Percentiles rank a stretch among this genome's conserved stretches.
These are phyloP conservation scores for Hydrozoanthus gracilis DNA, from an alignment of 92 coral and sea anemone genomes.

Conservation along the genomic window DNA sequence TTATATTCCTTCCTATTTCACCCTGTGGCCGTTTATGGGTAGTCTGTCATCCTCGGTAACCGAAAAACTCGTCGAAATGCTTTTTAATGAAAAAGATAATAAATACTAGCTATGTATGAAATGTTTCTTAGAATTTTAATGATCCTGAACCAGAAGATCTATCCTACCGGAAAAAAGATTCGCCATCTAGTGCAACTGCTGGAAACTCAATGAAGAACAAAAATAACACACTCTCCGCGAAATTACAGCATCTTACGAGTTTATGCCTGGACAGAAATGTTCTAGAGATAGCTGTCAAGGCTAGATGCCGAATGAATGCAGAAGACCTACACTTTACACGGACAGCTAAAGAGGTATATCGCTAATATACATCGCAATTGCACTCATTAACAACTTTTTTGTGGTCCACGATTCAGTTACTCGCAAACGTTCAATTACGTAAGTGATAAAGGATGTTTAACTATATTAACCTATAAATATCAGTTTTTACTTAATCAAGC, in stretches of 20 bases:
- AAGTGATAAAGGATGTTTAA: too few relatives aligned
- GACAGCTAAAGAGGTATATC: background rate
- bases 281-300: conserved; percentile 2
- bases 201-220: background rate
- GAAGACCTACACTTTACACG: background rate
- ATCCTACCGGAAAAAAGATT: background rate
- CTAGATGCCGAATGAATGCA: background rate
- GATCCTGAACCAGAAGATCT: conserved; percentile 3
- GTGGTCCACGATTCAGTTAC: too few relatives aligned
- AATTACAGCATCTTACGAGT: background rate
- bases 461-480: too few relatives aligned
- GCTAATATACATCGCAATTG: too few relatives aligned
- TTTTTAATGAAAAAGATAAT: background rate
- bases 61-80: too few relatives aligned
- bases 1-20: too few relatives aligned
- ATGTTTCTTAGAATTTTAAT: background rate
- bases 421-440: too few relatives aligned
- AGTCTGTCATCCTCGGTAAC: too few relatives aligned
- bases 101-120: too few relatives aligned
- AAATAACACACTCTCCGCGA: background rate
- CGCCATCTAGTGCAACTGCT: conserved; percentile 1
- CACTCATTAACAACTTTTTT: too few relatives aligned
- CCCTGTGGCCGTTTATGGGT: too few relatives aligned
- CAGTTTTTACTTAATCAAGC: too few relatives aligned
- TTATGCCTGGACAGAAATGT: background rate